These are phyloP conservation scores for Ataeniobius toweri DNA, from an alignment of 2,797 vertebrate genomes.

Conservation along the genomic window DNA sequence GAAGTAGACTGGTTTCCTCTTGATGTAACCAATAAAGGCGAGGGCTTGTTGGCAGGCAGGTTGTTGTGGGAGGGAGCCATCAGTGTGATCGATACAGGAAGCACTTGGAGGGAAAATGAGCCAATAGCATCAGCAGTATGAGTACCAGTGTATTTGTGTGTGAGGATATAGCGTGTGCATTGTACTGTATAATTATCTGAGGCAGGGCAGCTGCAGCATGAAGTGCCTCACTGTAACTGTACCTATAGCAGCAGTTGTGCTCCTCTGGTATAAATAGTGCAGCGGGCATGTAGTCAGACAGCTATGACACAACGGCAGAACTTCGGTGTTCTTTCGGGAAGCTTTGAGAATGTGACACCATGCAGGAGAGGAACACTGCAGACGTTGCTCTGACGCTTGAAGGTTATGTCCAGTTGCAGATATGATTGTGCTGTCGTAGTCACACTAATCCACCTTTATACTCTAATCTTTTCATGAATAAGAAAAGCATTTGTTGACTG, in stretches of 20 bases:
- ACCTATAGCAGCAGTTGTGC: constrained; percentile 78
- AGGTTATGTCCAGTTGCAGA: constrained; percentile 60
- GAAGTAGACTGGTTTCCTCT: constrained; percentile 19
- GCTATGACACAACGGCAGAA: constrained; percentile 74
- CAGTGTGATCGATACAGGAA: constrained; percentile 56
- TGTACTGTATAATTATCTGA: constrained; percentile 67
- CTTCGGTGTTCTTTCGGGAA: constrained; percentile 71
- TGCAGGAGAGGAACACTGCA: constrained; percentile 40
- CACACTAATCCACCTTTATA: not conserved
- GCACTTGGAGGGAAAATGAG: constrained; percentile 42
- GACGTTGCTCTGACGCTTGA: constrained; percentile 54
- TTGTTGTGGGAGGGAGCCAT: constrained; percentile 44
- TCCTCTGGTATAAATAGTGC: constrained; percentile 76
- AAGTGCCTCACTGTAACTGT: constrained; percentile 76
- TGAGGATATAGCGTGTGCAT: constrained; percentile 38
- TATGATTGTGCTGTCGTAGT: not conserved
- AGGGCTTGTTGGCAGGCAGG: constrained; percentile 44
- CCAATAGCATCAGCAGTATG: constrained; percentile 36
- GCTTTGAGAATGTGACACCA: constrained; percentile 73
- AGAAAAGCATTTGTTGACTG: not conserved
- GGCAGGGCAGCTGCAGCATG: constrained; percentile 67
- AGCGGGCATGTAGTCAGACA: constrained; percentile 63
- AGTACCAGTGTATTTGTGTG: constrained; percentile 5
- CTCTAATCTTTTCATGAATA: not conserved
- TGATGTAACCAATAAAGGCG: constrained; percentile 45